These are phyloP conservation scores for Eupsittula cactorum DNA, from an alignment of 2,113 vertebrate genomes.

Conservation along the genomic window DNA sequence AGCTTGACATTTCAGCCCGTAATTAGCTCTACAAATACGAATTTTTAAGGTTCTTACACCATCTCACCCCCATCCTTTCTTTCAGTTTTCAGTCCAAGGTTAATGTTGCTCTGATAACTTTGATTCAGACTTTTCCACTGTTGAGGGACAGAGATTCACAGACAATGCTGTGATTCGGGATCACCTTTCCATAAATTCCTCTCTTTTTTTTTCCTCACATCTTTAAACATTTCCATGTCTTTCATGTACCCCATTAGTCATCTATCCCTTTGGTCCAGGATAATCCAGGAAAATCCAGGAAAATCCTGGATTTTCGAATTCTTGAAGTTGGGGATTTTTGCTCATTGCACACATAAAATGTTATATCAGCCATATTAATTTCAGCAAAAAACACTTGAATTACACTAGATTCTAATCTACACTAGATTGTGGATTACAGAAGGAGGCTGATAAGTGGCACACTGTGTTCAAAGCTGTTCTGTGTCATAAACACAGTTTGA, in stretches of 20 bases:
- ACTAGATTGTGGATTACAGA: not conserved
- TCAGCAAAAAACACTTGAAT: not conserved
- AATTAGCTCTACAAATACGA: not conserved
- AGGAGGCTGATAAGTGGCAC: not conserved
- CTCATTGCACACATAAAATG: fast-evolving
- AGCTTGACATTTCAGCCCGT: not conserved
- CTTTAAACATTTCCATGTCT: not conserved
- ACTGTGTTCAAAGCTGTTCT: not conserved
- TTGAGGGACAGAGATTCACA: not conserved
- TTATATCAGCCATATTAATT: not conserved
- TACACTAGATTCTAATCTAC: not conserved
- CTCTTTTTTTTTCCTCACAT: not conserved
- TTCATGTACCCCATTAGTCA: not conserved
- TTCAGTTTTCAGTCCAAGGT: not conserved
- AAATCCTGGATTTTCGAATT: not conserved
- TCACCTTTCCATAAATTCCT: not conserved
- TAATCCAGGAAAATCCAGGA: too few species aligned
- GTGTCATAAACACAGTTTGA: not conserved
- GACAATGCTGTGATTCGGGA: not conserved
- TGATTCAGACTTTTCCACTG: not conserved
- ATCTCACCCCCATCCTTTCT: not conserved
- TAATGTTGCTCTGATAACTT: not conserved
- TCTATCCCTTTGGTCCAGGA: not conserved
- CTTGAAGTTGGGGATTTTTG: not conserved
- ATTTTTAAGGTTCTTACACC: not conserved